Base-by-base conservation (phyloP, 2,113 vertebrate genomes). In the Cyprinodon tularosa region DNA sequence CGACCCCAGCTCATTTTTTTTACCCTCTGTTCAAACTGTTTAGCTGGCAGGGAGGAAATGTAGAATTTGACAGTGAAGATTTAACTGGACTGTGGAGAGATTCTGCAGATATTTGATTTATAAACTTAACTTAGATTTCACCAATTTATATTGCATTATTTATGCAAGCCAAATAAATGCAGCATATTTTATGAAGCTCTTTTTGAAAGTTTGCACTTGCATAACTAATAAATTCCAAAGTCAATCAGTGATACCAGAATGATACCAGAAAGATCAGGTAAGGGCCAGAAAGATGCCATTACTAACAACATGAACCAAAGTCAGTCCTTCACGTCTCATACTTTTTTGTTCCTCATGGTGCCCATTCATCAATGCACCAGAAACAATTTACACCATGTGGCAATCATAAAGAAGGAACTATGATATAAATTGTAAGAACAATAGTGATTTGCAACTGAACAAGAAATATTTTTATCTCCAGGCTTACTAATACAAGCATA, bases 51-150 rank as follows among this genome's bases (percentile, higher is more conserved):
- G 84, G 85, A 77, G 81, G 85, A 90, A 85, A 84, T 86, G 81
- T 84, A 89, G 67, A 71, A 86, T 91, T 76, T 87, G 91, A 92
- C 86, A 92, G 85, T 80, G 77, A 38, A 42, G 67, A 81, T 90
- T 88, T 84, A 80, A 87, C 86, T 77, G 81, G 73, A 76, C 78
- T 53, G 77, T 67, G 74, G 60, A 77, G 75, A 14, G 59, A 69
- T 71, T 57, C 71, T 71, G 80, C 47, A 64, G 66, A 65, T 62
- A 59, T 75, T 9, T 42, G 42, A 42, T 6, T 42, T 6, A 42
- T 42, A 6, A 42, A 42, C 42, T 42, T 6, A 42, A 42, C 42
- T 9, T 42, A 42, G 9, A 9, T 42, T 42, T 42, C 42, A 42
- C 42, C 4, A 42, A 42, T 1, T 4, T 42, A 42, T 42, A 6